Evolutionary conservation across 2,888 invertebrate species (phyloP).

Genomic region (Galeopsomyia nigrocyanea): DNA sequence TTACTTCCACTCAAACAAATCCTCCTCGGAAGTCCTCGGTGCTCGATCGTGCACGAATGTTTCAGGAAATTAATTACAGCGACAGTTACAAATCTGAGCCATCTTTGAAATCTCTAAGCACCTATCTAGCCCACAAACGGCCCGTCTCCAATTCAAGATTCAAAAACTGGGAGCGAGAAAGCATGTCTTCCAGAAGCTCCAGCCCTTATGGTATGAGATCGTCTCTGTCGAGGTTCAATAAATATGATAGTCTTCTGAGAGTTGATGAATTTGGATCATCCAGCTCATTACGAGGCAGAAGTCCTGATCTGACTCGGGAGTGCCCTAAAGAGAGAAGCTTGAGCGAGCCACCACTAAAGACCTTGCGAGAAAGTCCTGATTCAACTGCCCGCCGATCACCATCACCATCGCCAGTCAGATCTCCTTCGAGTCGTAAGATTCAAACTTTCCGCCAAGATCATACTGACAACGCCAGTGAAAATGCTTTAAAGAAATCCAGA

Average conservation of each 20-base stretch:
- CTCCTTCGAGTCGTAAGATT: slow-evolving; percentile 78
- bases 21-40: slow-evolving; percentile 73
- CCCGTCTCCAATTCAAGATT: slow-evolving; percentile 83
- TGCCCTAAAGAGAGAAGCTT: slow-evolving; percentile 72
- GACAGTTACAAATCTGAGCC: slow-evolving; percentile 71
- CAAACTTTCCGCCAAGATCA: slow-evolving; percentile 68
- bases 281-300: slow-evolving; percentile 60
- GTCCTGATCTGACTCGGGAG: slow-evolving; percentile 64
- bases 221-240: slow-evolving; percentile 60
- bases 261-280: slow-evolving; percentile 65
- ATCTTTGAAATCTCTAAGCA: slow-evolving; percentile 72
- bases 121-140: slow-evolving; percentile 78
- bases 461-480: slow-evolving; percentile 47
- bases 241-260: slow-evolving; percentile 63
- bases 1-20: slow-evolving; percentile 63
- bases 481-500: slow-evolving; percentile 69
- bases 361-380: slow-evolving; percentile 56
- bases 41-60: slow-evolving; percentile 78
- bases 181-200: slow-evolving; percentile 68
- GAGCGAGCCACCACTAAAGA: slow-evolving; percentile 77
- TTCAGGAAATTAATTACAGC: slow-evolving; percentile 72
- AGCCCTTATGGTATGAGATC: slow-evolving; percentile 74
- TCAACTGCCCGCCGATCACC: slow-evolving; percentile 63
- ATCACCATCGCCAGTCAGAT: slow-evolving; percentile 75
- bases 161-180: slow-evolving; percentile 76